Evolutionary conservation across 1,140 invertebrate genomes (phyloP).

Genomic region (Drosophila santomea): DNA sequence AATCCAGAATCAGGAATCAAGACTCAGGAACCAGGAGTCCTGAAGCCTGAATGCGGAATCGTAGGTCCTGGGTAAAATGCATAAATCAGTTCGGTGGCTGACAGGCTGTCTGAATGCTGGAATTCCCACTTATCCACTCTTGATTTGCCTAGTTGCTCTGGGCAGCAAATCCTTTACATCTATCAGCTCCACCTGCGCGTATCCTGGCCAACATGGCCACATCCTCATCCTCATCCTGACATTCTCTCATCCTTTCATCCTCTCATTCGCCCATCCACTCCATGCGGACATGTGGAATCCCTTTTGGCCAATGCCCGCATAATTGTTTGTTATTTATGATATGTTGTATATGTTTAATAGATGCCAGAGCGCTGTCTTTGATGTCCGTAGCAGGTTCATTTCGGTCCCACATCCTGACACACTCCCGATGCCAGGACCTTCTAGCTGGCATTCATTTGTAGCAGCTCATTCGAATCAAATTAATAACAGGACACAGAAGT

Average conservation of each 20-base stretch:
- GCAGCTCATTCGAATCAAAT: constrained; percentile 55
- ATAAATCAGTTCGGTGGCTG: constrained; percentile 73
- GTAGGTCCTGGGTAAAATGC: constrained; percentile 36
- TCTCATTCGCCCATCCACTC: not conserved
- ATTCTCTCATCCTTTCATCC: not conserved
- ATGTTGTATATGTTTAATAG: constrained; percentile 46
- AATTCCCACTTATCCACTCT: constrained; percentile 38
- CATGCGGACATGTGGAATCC: not conserved
- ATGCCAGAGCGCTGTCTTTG: constrained; percentile 22
- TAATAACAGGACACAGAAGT: constrained; percentile 19
- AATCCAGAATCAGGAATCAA: not conserved
- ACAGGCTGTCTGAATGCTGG: constrained; percentile 61
- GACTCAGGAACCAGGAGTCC: too few relatives aligned
- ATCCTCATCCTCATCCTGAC: not conserved
- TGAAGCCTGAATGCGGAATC: not conserved
- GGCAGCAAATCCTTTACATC: constrained; percentile 22
- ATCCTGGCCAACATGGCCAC: not conserved
- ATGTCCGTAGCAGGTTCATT: constrained; percentile 26
- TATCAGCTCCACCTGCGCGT: constrained; percentile 13
- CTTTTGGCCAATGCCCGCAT: constrained; percentile 54
- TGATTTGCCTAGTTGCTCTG: constrained; percentile 25
- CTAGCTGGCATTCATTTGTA: constrained; percentile 12
- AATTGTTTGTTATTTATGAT: constrained; percentile 78
- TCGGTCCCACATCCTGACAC: not conserved
- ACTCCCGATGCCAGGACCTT: not conserved